Conservation (phyloP, 2,888 invertebrate genomes). For the Aphidius colemani region DNA sequence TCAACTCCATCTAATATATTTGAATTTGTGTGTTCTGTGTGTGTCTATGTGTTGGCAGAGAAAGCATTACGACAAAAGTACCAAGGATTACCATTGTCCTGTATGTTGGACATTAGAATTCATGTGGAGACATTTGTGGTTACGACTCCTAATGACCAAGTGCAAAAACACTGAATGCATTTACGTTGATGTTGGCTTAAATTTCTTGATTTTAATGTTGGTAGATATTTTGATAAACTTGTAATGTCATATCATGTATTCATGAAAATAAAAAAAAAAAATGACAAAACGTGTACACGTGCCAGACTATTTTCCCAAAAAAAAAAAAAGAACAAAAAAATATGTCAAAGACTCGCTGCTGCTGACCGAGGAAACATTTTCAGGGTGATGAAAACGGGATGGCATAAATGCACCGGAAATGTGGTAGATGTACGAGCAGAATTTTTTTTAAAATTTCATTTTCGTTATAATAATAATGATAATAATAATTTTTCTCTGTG, state of each 20-base stretch:
- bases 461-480: background rate
- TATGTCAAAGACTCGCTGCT: constrained; percentile 17
- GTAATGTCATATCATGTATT: constrained; percentile 11
- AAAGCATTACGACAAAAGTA: constrained; percentile 40
- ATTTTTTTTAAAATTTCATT: constrained; percentile 3
- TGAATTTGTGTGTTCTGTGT: too few species aligned
- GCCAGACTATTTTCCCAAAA: constrained; percentile 33
- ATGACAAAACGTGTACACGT: constrained; percentile 20
- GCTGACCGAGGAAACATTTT: constrained; percentile 24
- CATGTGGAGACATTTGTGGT: constrained; percentile 60
- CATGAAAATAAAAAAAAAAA: constrained; percentile 23
- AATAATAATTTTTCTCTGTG: background rate
- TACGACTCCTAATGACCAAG: constrained; percentile 56
- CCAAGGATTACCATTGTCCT: constrained; percentile 47
- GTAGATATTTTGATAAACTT: background rate
- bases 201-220: constrained; percentile 2
- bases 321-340: constrained; percentile 24
- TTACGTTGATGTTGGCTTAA: background rate
- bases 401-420: constrained; percentile 17
- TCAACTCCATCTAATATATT: too few species aligned
- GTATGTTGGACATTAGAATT: constrained; percentile 55
- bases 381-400: constrained; percentile 15
- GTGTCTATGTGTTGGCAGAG: constrained; percentile 15
- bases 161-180: constrained; percentile 47
- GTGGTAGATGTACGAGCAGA: constrained; percentile 10